Conservation (phyloP, 2,113 vertebrate genomes). For the Peromyscus maniculatus region DNA sequence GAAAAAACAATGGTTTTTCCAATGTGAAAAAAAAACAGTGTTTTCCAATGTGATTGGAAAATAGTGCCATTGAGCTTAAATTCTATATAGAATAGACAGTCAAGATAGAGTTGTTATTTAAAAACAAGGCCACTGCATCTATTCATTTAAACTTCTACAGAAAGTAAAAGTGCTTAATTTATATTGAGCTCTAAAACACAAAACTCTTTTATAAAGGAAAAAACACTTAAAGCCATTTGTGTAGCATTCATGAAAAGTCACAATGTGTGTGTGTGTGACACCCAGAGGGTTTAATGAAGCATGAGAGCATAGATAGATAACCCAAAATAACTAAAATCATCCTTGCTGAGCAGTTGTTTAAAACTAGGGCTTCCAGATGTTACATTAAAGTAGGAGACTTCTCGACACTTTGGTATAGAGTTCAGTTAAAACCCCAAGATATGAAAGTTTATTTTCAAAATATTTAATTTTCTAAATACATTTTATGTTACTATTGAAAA, state of each 20-base stretch:
- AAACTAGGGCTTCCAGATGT: background rate
- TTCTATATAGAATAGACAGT: background rate
- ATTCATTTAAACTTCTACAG: conserved; percentile 75
- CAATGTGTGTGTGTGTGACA: background rate
- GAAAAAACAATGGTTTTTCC: background rate
- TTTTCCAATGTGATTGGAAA: conserved; percentile 28
- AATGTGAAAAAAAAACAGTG: background rate
- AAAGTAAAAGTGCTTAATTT: conserved; percentile 50
- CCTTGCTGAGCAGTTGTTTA: conserved; percentile 11
- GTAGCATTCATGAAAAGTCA: background rate
- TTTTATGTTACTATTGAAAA: conserved; percentile 44
- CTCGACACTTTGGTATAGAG: conserved; percentile 60
- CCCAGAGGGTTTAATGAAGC: background rate
- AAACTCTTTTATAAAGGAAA: conserved; percentile 37
- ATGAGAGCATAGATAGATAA: too few relatives aligned
- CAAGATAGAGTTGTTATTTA: conserved; percentile 70
- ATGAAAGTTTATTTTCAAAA: conserved; percentile 32
- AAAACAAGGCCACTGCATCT: conserved; percentile 78
- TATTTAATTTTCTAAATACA: conserved; percentile 36
- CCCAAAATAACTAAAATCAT: background rate
- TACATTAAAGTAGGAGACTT: conserved; percentile 40
- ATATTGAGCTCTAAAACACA: conserved; percentile 67
- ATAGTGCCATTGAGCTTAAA: background rate
- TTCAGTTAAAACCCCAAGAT: conserved; percentile 39
- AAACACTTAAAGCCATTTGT: conserved; percentile 67